phyloP scores from a whole-genome alignment of 2,888 invertebrate species.

The Agrenia bidenticulata region DNA sequence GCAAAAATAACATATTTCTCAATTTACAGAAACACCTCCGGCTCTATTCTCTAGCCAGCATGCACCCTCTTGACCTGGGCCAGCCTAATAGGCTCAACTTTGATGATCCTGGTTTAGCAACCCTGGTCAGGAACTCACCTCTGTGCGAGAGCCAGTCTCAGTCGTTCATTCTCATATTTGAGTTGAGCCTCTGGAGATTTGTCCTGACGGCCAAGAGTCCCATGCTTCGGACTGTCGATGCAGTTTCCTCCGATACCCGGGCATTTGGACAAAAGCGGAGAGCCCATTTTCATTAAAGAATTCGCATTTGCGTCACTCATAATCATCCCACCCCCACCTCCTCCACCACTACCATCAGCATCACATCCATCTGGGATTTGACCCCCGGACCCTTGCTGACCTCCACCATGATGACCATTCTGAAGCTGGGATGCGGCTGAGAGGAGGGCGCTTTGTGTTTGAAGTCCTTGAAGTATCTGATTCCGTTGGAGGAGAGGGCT shows the following conservation, averaged over 20 bases:
- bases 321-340: slow-evolving; percentile 21
- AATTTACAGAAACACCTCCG: too few species aligned
- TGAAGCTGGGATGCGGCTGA: slow-evolving; percentile 41
- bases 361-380: slow-evolving; percentile 14
- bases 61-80: too few species aligned
- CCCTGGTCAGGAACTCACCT: slow-evolving; percentile 64
- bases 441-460: slow-evolving; percentile 42
- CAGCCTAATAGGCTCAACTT: neutral
- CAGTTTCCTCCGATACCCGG: slow-evolving; percentile 48
- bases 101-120: too few species aligned
- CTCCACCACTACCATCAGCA: slow-evolving; percentile 25
- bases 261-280: slow-evolving; percentile 42
- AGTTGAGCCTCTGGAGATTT: slow-evolving; percentile 75
- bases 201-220: slow-evolving; percentile 55
- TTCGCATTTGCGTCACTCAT: slow-evolving; percentile 47
- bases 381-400: neutral
- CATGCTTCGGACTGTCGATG: slow-evolving; percentile 67
- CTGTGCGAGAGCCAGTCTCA: slow-evolving; percentile 91
- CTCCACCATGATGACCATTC: slow-evolving; percentile 36
- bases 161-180: slow-evolving; percentile 93
- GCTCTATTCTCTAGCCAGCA: too few species aligned
- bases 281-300: slow-evolving; percentile 46
- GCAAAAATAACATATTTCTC: too few species aligned
- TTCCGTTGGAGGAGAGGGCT: slow-evolving; percentile 42
- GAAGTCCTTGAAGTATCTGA: slow-evolving; percentile 42